phyloP scores from a whole-genome alignment of 2,113 vertebrate species.

The Anhinga rufa region DNA sequence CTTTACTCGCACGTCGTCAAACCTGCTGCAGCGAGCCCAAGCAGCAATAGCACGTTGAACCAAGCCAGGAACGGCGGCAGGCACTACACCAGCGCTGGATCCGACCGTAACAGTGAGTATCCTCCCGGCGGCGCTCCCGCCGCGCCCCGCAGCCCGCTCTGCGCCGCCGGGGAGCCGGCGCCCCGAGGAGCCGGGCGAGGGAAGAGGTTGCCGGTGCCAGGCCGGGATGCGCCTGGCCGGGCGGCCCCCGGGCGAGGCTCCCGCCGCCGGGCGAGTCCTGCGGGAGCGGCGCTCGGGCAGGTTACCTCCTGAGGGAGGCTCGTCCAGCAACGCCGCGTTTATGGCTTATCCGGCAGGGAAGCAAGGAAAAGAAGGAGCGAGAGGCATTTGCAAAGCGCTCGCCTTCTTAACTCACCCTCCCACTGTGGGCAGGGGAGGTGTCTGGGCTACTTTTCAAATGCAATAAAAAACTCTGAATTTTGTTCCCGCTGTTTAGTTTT shows the following conservation, averaged over 20 bases:
- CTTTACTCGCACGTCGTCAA: slow-evolving; percentile 81
- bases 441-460: slow-evolving; percentile 29
- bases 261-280: background rate
- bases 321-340: background rate
- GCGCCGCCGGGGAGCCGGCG: background rate
- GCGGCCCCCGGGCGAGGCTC: background rate
- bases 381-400: background rate
- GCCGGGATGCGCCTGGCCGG: background rate
- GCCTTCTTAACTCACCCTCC: background rate
- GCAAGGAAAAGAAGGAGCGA: background rate
- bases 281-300: slow-evolving; percentile 34
- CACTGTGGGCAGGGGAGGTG: background rate
- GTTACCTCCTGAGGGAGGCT: background rate
- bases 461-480: slow-evolving; percentile 30
- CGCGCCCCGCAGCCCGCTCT: background rate
- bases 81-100: slow-evolving; percentile 65
- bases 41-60: slow-evolving; percentile 86
- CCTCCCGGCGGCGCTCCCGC: background rate
- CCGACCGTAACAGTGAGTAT: slow-evolving; percentile 84
- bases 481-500: slow-evolving; percentile 33
- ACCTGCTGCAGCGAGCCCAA: slow-evolving; percentile 71
- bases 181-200: background rate
- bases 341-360: background rate
- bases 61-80: slow-evolving; percentile 87
- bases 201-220: background rate